phyloP scores from a whole-genome alignment of 2,797 vertebrate genomes.

The Hipposideros larvatus region DNA sequence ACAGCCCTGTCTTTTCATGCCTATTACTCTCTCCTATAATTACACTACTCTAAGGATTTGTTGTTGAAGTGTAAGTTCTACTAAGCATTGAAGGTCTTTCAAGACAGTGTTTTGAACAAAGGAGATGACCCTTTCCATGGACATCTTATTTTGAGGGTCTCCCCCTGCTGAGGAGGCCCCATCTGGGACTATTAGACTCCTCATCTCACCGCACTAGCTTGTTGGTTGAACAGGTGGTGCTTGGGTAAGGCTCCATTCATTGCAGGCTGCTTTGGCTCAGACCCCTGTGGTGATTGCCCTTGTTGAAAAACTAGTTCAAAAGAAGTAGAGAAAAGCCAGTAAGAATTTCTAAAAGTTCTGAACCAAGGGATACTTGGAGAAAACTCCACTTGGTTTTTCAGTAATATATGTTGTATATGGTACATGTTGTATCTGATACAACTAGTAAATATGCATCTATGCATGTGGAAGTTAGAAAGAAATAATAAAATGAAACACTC shows the following conservation, averaged over 20 bases:
- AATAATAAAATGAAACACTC: constrained; percentile 48
- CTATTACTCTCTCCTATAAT: background rate
- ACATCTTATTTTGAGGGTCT: background rate
- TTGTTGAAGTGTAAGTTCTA: constrained; percentile 15
- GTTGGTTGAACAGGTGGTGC: background rate
- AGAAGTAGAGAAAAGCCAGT: background rate
- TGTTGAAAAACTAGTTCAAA: background rate
- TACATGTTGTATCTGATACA: background rate
- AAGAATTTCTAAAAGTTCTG: background rate
- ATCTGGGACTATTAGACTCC: background rate
- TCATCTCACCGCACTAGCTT: background rate
- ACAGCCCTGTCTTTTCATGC: constrained; percentile 3
- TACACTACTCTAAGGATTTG: constrained; percentile 42
- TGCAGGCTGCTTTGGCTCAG: background rate
- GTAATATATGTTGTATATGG: background rate
- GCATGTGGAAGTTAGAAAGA: background rate
- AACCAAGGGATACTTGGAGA: constrained; percentile 2
- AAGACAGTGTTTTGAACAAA: background rate
- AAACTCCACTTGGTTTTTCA: constrained; percentile 33
- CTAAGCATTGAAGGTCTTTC: constrained; percentile 14
- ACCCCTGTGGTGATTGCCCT: background rate
- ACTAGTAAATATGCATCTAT: background rate
- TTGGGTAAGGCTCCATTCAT: background rate
- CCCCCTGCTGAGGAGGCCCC: background rate
- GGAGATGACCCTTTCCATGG: background rate